Conservation (phyloP, 2,113 vertebrate species). For the Oenanthe melanoleuca region DNA sequence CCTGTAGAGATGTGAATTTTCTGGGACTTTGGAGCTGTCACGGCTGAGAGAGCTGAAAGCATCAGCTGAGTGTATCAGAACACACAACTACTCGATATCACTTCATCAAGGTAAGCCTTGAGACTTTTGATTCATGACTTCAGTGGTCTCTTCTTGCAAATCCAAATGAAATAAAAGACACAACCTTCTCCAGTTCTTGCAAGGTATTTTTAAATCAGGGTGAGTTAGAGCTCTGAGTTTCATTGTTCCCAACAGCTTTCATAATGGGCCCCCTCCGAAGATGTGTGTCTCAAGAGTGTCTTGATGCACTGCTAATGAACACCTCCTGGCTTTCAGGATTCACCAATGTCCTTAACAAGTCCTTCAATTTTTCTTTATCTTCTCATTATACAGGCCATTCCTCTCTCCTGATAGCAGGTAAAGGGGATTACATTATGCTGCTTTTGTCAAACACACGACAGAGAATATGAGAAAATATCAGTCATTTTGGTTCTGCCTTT, state of each 20-base stretch:
- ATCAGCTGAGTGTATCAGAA: background rate
- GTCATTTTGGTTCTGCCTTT: background rate
- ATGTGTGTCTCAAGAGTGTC: background rate
- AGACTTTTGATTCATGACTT: background rate
- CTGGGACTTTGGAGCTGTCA: background rate
- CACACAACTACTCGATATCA: background rate
- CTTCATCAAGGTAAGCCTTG: background rate
- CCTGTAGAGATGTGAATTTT: background rate
- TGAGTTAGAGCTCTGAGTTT: background rate
- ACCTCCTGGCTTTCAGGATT: background rate
- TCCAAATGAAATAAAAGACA: background rate
- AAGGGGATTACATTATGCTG: background rate
- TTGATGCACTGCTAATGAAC: background rate
- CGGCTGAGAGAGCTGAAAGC: background rate
- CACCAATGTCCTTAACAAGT: background rate
- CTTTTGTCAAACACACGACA: background rate
- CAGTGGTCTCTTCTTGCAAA: background rate
- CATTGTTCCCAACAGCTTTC: fast-evolving
- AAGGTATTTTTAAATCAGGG: background rate
- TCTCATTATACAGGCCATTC: background rate
- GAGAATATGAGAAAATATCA: conserved; percentile 26
- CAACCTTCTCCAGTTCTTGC: background rate
- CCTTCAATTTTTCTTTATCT: background rate
- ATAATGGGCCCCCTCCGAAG: background rate
- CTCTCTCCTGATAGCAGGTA: background rate